Evolutionary conservation across 2,888 invertebrate species (phyloP).

Genomic region (Trissolcus brochymenae): DNA sequence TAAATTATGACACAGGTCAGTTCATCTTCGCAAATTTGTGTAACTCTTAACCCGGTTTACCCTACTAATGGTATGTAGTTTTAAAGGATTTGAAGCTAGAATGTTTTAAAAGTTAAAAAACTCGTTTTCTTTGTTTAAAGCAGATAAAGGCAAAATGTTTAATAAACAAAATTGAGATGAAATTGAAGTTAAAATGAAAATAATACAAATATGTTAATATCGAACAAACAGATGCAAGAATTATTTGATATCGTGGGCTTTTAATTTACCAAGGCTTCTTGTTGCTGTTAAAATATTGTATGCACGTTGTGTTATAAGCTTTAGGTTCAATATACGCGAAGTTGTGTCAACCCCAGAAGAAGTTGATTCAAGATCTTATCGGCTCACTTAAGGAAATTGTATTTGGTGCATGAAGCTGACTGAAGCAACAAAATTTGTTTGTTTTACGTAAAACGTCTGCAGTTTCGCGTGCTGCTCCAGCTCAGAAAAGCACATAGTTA

Average conservation of each 20-base stretch:
- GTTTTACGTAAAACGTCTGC: slow-evolving; percentile 24
- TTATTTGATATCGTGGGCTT: not conserved
- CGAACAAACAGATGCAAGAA: too few species aligned
- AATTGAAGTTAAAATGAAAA: too few species aligned
- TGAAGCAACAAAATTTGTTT: slow-evolving; percentile 30
- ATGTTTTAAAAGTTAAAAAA: too few species aligned
- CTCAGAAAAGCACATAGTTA: slow-evolving; percentile 6
- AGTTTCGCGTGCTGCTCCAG: not conserved
- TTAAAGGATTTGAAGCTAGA: too few species aligned
- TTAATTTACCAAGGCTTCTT: not conserved
- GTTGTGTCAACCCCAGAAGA: slow-evolving; percentile 13
- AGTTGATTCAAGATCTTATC: slow-evolving; percentile 39
- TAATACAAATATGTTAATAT: too few species aligned
- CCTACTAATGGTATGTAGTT: too few species aligned
- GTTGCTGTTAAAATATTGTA: not conserved
- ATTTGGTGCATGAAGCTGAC: slow-evolving; percentile 18
- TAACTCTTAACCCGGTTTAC: too few species aligned
- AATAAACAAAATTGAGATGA: too few species aligned
- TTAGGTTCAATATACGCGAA: slow-evolving; percentile 3
- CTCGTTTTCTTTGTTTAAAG: too few species aligned
- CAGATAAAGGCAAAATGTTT: too few species aligned
- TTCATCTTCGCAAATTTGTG: too few species aligned
- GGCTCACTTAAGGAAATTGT: slow-evolving; percentile 29
- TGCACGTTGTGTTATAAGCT: slow-evolving; percentile 3
- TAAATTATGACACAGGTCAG: too few species aligned